Base-by-base conservation (phyloP, 1,140 invertebrate genomes). In the Sarcophaga peregrina region DNA sequence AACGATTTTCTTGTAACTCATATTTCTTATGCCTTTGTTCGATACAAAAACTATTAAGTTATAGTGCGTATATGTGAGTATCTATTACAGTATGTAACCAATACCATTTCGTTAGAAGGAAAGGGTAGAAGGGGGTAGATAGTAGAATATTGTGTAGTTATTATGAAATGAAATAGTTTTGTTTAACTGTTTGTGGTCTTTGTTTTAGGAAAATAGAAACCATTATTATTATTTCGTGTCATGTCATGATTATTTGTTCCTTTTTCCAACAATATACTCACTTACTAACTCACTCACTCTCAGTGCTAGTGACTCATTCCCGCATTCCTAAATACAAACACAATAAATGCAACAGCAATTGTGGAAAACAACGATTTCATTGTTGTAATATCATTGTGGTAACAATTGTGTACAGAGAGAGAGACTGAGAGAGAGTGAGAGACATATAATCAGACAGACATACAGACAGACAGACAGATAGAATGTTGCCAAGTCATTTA, bases 141-240 rank as follows among this genome's bases (percentile, higher is more conserved):
- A 37, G 25, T 37, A 37, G 25, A 37, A 37, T 37, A 37, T 37
- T 37, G 4, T 37, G 4, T 37, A 37, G 25, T 37, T 37, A 37
- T 37, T 37, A 37, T 37, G 25, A 37, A 37, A 37, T 37, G 74
- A 11, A 15, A 50, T 68, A 76, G 74, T 76, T 76, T 17, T 47
- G 73, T 75, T 75, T 52, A 52, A 50, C 17, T 54, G 0, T 80
- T 45, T 54, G 80, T 81, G 17, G 80, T 81, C 48, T 54, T 83
- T 75, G 52, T 80, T 47, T 83, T 46, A 45, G 45, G 11, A 74
- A 74, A 76, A 76, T 13, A 48, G 45, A 74, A 76, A 76, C 62
- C 62, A 68, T 68, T 68, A 68, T 68, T 68, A 68, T 68, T 68
- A 68, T 68, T 68, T 68, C 20, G 17, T 68, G 62, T 68, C 62